Percentiles rank a stretch among this genome's conserved stretches.
These are phyloP conservation scores for Bostrychus sinensis DNA, from an alignment of 2,113 vertebrate genomes.

Conservation along the genomic window DNA sequence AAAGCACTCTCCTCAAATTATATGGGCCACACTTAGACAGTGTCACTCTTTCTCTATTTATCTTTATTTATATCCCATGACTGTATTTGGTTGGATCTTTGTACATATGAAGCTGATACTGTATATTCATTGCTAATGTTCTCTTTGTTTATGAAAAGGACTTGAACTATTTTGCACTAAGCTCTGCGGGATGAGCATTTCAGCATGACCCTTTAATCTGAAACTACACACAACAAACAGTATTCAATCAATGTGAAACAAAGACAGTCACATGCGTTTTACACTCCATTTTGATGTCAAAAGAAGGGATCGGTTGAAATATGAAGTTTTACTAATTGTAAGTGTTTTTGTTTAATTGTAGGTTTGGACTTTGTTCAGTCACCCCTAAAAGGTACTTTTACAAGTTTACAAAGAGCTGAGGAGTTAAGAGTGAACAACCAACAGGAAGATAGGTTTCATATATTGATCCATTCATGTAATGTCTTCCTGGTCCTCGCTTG, in stretches of 20 bases:
- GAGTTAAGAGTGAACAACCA: constrained; percentile 16
- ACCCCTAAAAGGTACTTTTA: constrained; percentile 14
- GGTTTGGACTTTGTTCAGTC: constrained; percentile 15
- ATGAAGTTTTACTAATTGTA: neutral
- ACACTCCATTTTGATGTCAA: constrained; percentile 8
- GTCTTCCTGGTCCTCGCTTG: constrained; percentile 36
- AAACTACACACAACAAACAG: constrained; percentile 40
- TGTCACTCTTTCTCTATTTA: constrained; percentile 5
- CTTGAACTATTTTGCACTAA: constrained; percentile 78
- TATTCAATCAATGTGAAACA: constrained; percentile 27
- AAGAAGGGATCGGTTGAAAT: neutral
- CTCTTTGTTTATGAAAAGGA: constrained; percentile 47
- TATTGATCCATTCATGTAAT: constrained; percentile 11
- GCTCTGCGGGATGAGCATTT: constrained; percentile 54
- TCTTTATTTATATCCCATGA: constrained; percentile 9
- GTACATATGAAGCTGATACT: constrained; percentile 52
- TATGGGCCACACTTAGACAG: constrained; percentile 2
- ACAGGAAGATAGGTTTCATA: constrained; percentile 20
- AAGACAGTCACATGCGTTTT: constrained; percentile 3
- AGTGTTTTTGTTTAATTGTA: constrained; percentile 6
- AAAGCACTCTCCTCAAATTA: constrained; percentile 19
- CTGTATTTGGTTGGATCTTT: constrained; percentile 28
- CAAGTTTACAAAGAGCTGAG: constrained; percentile 53
- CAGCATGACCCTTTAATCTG: constrained; percentile 79
- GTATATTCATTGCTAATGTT: constrained; percentile 1